Base-by-base conservation (phyloP, 2,888 invertebrate genomes). In the Nineta flava region DNA sequence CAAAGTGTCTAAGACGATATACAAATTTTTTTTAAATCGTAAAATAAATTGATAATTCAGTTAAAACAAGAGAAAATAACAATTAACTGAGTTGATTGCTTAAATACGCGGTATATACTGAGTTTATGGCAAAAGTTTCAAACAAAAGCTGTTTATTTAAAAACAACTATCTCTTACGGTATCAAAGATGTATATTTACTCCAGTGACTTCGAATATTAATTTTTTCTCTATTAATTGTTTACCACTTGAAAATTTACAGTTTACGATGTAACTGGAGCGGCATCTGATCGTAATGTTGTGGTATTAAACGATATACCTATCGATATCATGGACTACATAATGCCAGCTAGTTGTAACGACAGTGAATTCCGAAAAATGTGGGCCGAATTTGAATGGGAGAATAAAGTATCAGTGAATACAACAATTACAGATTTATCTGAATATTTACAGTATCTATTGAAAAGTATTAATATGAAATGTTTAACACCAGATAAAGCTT, bases 371-470 rank as follows among this genome's bases (percentile, higher is more conserved):
- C 72, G 99, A 6, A 86, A 90, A 69, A 99, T 99, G 99, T 99
- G 99, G 99, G 93, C 95, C 2, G 97, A 97, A 74, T 99, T 99
- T 71, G 99, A 99, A 70, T 99, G 99, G 99, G 99, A 99, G 73
- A 99, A 99, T 70, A 99, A 99, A 78, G 94, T 91, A 41, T 84
- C 93, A 0, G 95, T 97, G 2, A 92, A 92, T 65, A 99, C 99
- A 1, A 83, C 83, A 47, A 81, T 99, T 55, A 87, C 87, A 0
- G 95, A 96, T 65, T 74, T 99, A 51, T 79, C 87, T 55, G 92
- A 92, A 56, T 99, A 96, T 70, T 74, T 99, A 50, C 81, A 85
- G 53, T 94, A 96, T 63, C 73, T 99, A 48, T 73, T 97, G 50
- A 83, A 84, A 56, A 90, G 91, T 58, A 99, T 99, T 53, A 99